phyloP scores from a whole-genome alignment of 2,113 vertebrate species.

The Gulo gulo region DNA sequence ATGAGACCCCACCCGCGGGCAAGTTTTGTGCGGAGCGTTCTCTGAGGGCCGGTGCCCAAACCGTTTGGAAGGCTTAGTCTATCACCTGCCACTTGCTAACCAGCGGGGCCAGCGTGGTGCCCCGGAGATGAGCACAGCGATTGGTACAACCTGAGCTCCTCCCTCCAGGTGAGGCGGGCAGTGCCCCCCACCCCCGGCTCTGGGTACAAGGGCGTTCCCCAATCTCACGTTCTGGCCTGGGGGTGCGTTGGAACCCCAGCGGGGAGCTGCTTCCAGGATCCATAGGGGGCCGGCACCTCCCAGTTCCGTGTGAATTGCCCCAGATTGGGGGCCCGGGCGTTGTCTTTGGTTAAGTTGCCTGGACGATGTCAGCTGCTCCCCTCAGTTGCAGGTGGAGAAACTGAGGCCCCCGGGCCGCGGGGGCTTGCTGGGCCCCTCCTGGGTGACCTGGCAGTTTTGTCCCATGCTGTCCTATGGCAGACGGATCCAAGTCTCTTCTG shows the following conservation, averaged over 20 bases:
- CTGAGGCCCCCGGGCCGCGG: background rate
- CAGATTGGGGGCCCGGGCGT: background rate
- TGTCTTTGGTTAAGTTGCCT: background rate
- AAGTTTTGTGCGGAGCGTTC: background rate
- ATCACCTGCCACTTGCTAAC: rapidly evolving
- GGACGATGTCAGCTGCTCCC: background rate
- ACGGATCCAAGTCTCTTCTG: background rate
- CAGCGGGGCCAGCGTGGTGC: rapidly evolving
- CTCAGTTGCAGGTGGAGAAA: background rate
- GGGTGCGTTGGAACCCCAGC: rapidly evolving
- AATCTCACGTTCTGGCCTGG: rapidly evolving
- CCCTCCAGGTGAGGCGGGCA: background rate
- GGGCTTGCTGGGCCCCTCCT: background rate
- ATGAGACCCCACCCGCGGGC: rapidly evolving
- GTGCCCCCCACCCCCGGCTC: background rate
- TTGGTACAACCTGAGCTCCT: rapidly evolving
- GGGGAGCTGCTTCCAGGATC: too few species aligned
- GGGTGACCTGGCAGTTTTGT: rapidly evolving
- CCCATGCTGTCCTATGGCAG: background rate
- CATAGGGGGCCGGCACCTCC: background rate
- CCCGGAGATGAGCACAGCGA: background rate
- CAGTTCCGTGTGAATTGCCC: background rate
- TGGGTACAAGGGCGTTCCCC: rapidly evolving
- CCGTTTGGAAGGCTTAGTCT: rapidly evolving
- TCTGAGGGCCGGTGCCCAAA: background rate